A percentile compares a stretch with the other conserved stretches of the same genome.
Conservation (phyloP, 2,888 invertebrate species). For the Coenonympha glycerion region DNA sequence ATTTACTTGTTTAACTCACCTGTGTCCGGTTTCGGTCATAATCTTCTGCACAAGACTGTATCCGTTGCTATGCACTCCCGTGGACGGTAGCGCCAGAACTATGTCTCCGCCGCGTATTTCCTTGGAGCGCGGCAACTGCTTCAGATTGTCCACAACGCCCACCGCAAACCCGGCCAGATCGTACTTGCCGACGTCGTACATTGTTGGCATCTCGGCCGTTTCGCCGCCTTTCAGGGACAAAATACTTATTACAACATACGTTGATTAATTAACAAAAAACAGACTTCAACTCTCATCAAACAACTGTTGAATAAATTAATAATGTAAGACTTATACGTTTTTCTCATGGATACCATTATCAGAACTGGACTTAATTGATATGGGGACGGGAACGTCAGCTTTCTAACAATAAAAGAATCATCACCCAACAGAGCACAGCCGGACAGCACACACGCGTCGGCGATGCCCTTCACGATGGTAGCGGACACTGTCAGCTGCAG, state of each 20-base stretch:
- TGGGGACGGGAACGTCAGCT: no score
- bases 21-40: constrained; percentile 79
- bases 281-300: no score
- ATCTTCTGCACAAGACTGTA: constrained; percentile 91
- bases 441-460: constrained; percentile 89
- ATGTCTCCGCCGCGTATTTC: constrained; percentile 84
- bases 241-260: no score
- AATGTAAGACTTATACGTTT: neutral
- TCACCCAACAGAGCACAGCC: constrained; percentile 94
- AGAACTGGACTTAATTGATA: no score
- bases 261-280: no score
- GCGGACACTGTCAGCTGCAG: constrained; percentile 85
- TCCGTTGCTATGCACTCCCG: constrained; percentile 96
- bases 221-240: constrained; percentile 82
- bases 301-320: no score
- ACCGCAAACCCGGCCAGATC: constrained; percentile 98
- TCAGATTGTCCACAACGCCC: constrained; percentile 88
- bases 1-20: no score
- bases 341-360: no score
- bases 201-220: constrained; percentile 98
- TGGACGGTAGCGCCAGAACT: constrained; percentile 90
- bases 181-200: constrained; percentile 91
- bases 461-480: constrained; percentile 88
- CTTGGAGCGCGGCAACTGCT: constrained; percentile 80
- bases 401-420: no score